A percentile compares a stretch with the other conserved stretches of the same genome.
Evolutionary conservation across 2,888 invertebrate species (phyloP).

Genomic region (Ethmia dodecea): DNA sequence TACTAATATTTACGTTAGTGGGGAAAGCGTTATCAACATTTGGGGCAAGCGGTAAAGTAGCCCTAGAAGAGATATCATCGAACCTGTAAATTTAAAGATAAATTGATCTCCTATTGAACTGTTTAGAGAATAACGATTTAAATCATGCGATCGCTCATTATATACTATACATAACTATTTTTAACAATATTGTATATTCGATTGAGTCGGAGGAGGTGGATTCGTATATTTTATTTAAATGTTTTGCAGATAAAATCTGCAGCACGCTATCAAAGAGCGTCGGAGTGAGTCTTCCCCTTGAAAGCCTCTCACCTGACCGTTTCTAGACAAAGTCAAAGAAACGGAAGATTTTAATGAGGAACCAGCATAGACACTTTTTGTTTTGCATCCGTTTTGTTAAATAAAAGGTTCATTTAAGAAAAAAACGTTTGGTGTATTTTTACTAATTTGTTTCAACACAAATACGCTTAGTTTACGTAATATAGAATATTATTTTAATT

Average conservation of each 20-base stretch:
- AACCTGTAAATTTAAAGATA: conserved; percentile 13
- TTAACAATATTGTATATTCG: too few relatives aligned
- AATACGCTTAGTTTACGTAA: too few relatives aligned
- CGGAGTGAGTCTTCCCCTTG: conserved; percentile 34
- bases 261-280: conserved; percentile 43
- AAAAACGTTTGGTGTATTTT: too few relatives aligned
- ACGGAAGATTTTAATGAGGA: conserved; percentile 75
- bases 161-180: too few relatives aligned
- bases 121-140: too few relatives aligned
- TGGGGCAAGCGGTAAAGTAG: conserved; percentile 6
- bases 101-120: too few relatives aligned
- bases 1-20: not conserved
- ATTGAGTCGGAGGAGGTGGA: too few relatives aligned
- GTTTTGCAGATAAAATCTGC: not conserved
- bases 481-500: too few relatives aligned
- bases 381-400: conserved; percentile 39
- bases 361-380: conserved; percentile 67
- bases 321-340: conserved; percentile 68
- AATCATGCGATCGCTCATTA: too few relatives aligned
- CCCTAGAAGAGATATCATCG: conserved; percentile 3
- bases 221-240: too few relatives aligned
- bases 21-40: conserved; percentile 3
- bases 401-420: too few relatives aligned
- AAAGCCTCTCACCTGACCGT: conserved; percentile 51
- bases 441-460: too few relatives aligned